Base-by-base conservation (phyloP, 2,113 vertebrate genomes). In the Otus sunia region DNA sequence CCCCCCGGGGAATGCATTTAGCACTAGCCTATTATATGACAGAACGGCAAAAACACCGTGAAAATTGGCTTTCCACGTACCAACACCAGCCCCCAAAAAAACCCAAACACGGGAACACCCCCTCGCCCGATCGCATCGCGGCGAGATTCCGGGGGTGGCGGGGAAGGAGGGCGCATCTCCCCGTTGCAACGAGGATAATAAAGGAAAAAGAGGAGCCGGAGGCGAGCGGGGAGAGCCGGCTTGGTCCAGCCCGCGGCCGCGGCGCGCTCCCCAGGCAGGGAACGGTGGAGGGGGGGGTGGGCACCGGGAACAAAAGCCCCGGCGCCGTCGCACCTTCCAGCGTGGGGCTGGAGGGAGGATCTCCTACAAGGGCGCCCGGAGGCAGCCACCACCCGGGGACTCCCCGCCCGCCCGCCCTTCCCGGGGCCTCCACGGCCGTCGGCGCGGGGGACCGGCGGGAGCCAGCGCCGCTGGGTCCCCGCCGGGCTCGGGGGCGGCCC, bases 291-390 rank as follows among this genome's bases (percentile, higher is more conserved):
- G 45, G 36, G 23, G 20, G 12, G 6, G 53, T 8, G 36, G 37
- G 45, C 68, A 90, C 34, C 32, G n/a, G 63, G 90, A 94, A 96
- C 96, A 96, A 96, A 96, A 96, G 96, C 88, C 63, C 64, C 25
- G 59, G 77, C 90, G 77, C 73, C 60, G 22, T 11, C 86, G 49
- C 89, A 56, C 27, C 53, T 72, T 50, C 68, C 58, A 62, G 29
- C 34, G 34, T 14, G 30, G 45, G 15, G 47, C 15, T 68, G 6
- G 23, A 55, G 6, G 36, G 34, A 29, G 59, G 22, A 32, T n/a
- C 56, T 78, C 21, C 56, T 6, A 6, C 26, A 25, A 50, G 53
- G 67, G 41, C n/a, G 25, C 30, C 64, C 64, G 19, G 32, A 64
- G 76, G 56, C 5, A 91, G 66, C 67, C 69, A 30, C 92, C 73